Conservation (phyloP, 1,140 invertebrate species). For the Drosophila suzukii region DNA sequence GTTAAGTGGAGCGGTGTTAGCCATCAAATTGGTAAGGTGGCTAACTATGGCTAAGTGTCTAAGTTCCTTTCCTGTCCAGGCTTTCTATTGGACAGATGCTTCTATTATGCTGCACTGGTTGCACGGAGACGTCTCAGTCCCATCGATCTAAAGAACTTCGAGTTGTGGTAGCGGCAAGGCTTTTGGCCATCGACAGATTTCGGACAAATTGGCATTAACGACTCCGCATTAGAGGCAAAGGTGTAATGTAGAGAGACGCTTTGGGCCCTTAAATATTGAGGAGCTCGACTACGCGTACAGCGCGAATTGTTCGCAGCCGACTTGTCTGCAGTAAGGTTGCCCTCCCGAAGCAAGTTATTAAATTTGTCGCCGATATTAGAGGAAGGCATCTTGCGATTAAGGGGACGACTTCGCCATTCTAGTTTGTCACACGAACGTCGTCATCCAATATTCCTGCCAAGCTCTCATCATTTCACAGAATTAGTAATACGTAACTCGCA, state of each 20-base stretch:
- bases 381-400: not conserved
- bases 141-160: not conserved
- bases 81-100: no score
- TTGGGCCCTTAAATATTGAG: no score
- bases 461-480: not conserved
- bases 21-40: not conserved
- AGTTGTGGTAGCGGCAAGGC: not conserved
- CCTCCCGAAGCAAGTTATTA: not conserved
- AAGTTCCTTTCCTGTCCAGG: not conserved
- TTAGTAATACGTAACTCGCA: not conserved
- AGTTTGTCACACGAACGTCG: not conserved
- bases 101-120: no score
- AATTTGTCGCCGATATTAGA: not conserved
- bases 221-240: no score
- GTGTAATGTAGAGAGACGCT: no score
- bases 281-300: no score
- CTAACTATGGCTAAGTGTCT: not conserved
- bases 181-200: not conserved
- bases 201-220: no score
- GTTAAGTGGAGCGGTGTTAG: no score
- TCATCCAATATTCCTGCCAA: not conserved
- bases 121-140: no score
- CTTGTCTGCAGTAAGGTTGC: no score
- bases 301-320: no score
- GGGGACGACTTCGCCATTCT: no score